Percentiles rank a stretch among this genome's conserved stretches.
phyloP scores from a whole-genome alignment of 1,140 invertebrate genomes.

The Aphis craccivora region DNA sequence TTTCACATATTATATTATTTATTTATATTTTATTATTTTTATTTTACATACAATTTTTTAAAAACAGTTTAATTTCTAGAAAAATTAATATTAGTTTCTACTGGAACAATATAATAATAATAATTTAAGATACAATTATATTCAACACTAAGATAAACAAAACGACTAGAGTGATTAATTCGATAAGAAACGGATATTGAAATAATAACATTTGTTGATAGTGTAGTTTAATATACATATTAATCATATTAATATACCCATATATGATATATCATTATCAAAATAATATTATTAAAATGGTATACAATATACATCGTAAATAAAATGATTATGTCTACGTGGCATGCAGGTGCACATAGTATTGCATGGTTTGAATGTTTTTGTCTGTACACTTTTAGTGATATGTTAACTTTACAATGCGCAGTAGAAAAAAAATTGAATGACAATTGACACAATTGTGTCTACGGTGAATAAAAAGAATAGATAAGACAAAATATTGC shows the following conservation, averaged over 20 bases:
- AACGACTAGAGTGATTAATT: not conserved
- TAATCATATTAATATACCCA: not conserved
- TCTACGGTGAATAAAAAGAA: not conserved
- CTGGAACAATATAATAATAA: too few relatives aligned
- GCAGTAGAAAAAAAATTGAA: not conserved
- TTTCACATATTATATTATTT: not conserved
- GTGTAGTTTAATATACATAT: not conserved
- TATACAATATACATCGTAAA: not conserved
- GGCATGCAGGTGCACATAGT: not conserved
- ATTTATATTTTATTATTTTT: too few relatives aligned
- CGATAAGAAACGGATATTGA: not conserved
- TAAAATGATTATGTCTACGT: not conserved
- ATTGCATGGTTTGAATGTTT: not conserved
- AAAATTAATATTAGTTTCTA: too few relatives aligned
- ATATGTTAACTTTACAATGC: not conserved
- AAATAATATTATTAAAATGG: not conserved
- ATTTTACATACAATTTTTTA: too few relatives aligned
- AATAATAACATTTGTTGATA: not conserved
- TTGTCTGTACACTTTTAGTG: not conserved
- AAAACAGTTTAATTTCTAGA: too few relatives aligned
- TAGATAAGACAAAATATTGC: not conserved
- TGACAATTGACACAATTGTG: constrained; percentile 6
- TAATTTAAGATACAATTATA: not conserved
- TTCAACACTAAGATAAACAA: not conserved
- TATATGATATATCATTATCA: not conserved